These are phyloP conservation scores for Yponomeuta sedellus DNA, from an alignment of 2,888 invertebrate genomes.

Conservation along the genomic window DNA sequence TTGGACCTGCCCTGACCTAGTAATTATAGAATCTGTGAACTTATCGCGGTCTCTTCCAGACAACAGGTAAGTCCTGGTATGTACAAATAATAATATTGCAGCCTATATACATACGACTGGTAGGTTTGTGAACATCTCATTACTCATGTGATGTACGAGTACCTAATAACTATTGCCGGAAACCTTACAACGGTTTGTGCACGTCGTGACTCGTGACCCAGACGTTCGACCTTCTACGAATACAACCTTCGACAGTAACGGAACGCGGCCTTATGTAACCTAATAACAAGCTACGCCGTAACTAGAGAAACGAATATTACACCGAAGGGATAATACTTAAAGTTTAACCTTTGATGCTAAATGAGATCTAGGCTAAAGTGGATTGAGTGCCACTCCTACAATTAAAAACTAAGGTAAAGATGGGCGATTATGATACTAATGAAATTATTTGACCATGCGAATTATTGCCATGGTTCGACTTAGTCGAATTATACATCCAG, in stretches of 20 bases:
- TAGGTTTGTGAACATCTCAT: neutral
- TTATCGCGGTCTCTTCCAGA: no score
- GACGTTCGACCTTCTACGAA: constrained; percentile 51
- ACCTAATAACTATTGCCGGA: constrained; percentile 3
- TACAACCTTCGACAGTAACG: constrained; percentile 61
- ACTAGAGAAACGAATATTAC: neutral
- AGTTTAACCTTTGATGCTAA: neutral
- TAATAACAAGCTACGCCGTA: constrained; percentile 14
- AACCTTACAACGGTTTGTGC: constrained; percentile 8
- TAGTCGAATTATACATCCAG: no score
- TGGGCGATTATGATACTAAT: no score
- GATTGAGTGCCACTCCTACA: no score
- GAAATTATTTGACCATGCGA: no score
- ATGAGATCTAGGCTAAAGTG: neutral
- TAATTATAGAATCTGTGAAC: no score
- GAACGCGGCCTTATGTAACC: constrained; percentile 45
- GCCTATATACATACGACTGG: no score
- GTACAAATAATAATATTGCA: no score
- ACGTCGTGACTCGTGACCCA: constrained; percentile 43
- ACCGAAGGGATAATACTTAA: neutral
- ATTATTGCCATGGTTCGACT: no score
- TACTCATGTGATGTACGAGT: neutral
- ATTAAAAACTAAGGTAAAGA: no score
- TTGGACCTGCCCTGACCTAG: no score
- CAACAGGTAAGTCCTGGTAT: no score